Evolutionary conservation across 2,113 vertebrate genomes (phyloP), one percentile per base, ranked within the genome.

Genomic region (Geothlypis trichas): DNA sequence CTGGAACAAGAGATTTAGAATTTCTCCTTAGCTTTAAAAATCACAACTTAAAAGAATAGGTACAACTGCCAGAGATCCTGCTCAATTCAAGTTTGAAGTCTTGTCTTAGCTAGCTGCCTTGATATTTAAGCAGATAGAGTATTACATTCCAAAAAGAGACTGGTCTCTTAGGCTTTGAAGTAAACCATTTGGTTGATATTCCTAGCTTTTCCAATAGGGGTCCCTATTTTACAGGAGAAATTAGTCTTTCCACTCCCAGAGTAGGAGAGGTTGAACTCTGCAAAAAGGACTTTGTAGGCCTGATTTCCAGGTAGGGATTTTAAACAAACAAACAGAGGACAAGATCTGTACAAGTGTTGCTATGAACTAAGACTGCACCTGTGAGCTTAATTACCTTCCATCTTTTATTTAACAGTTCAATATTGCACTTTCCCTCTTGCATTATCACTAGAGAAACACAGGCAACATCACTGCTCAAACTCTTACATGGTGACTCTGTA

Each of bases 151-250:
- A 76, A 67, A 66, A 58, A 69, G 13, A 3, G 5, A 46, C 17
- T 13, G 13, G 16, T 44, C 49, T 69, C 31, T 23, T 19, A 12
- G 17, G 12, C 49, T n/a, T 10, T 6, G 31, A 51, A 27, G 14
- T 15, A 61, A 84, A 57, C 22, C 30, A 37, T 18, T 11, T n/a
- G 16, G 44, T 30, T 90, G 92, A 55, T 74, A 84, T 84, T 71
- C 95, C 79, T 10, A 51, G 39, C 6, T 90, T 80, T 95, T 86
- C 90, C 90, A 83, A 74, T 10, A 94, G 88, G 26, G 88, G 83
- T 89, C 94, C 73, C 83, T 90, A 90, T 83, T 58, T 86, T 55
- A 88, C 90, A 94, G 46, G 31, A 21, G 28, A 93, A 93, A 66
- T 13, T 41, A 26, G n/a, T 58, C 73, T 84, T 84, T 84, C 11